phyloP scores from a whole-genome alignment of 2,113 vertebrate genomes.

The Alligator mississippiensis region DNA sequence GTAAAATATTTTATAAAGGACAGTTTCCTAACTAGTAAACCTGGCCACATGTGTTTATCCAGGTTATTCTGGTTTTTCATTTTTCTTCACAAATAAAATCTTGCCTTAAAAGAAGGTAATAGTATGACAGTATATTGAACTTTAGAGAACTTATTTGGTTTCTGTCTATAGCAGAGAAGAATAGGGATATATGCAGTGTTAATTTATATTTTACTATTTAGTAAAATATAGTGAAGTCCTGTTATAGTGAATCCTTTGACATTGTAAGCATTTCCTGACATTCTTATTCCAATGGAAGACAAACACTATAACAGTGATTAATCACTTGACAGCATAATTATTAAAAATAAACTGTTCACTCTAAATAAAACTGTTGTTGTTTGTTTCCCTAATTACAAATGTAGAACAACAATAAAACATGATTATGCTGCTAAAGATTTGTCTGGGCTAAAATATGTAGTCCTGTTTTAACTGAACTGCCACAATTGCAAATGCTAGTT shows the following conservation, averaged over 20 bases:
- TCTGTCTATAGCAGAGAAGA: neutral
- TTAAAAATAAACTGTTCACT: conserved; percentile 47
- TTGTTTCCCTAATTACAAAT: conserved; percentile 49
- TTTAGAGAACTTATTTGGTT: conserved; percentile 32
- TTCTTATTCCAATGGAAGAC: conserved; percentile 8
- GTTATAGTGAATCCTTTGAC: conserved; percentile 49
- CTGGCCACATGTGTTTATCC: conserved; percentile 54
- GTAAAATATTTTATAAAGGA: conserved; percentile 75
- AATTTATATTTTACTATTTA: conserved; percentile 64
- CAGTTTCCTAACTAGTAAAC: conserved; percentile 55
- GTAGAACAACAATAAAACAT: conserved; percentile 2
- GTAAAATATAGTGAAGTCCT: conserved; percentile 42
- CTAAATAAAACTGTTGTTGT: conserved; percentile 51
- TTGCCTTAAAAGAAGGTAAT: conserved; percentile 79
- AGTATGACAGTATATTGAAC: conserved; percentile 30
- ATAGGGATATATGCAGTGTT: conserved; percentile 51
- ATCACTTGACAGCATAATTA: conserved; percentile 1
- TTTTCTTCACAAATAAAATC: conserved; percentile 55
- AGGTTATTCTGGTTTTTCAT: conserved; percentile 48
- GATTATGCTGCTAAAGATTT: neutral
- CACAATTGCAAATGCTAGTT: neutral
- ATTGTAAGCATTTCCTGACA: conserved; percentile 47
- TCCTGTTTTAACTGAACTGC: neutral
- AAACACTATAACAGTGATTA: conserved; percentile 43
- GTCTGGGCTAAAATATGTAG: neutral